Base-by-base conservation (phyloP, 2,888 invertebrate species). In the Lypha dubia region DNA sequence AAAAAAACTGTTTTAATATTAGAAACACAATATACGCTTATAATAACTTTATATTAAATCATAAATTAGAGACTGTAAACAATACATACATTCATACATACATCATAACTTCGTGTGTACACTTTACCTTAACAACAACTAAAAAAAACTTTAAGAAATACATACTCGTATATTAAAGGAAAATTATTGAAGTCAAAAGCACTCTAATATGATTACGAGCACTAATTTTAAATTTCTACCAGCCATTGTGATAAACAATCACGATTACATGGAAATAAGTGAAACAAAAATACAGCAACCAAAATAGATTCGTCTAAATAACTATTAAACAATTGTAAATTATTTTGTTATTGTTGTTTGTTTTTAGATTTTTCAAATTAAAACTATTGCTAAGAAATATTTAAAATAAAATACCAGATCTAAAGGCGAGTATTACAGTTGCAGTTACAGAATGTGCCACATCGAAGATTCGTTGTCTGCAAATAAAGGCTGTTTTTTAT, bases 361-460 rank as follows among this genome's bases (percentile, higher is more conserved):
- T 65, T 60, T 76, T 15, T 41, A 28, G 22, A 0, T 11, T 38
- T 73, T 80, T 67, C 67, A 41, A 60, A 60, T 38, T 73, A 65
- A 65, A 51, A 67, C 74, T 67, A 74, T 80, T 74, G 53, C 68
- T 56, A 73, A 53, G 41, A 68, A 62, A 51, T 62, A 73, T 53
- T 79, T 77, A 68, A 62, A 76, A 79, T 79, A 62, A 74, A 74
- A 83, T 79, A 74, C 75, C 75, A 79, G 83, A 83, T 83, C 56
- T 65, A 28, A 70, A 75, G 75, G 70, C 83, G 85, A 82, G 85
- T 85, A 85, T 82, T 82, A 79, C 85, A 75, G 85, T 82, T 85
- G 85, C 85, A 82, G 76, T 82, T 82, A 79, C 70, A 65, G 17
- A 56, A 79, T 74, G 74, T 70, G 63, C 83, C 74, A 79, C 67